Evolutionary conservation across 2,797 vertebrate genomes (phyloP).

Genomic region (Carduelis carduelis): DNA sequence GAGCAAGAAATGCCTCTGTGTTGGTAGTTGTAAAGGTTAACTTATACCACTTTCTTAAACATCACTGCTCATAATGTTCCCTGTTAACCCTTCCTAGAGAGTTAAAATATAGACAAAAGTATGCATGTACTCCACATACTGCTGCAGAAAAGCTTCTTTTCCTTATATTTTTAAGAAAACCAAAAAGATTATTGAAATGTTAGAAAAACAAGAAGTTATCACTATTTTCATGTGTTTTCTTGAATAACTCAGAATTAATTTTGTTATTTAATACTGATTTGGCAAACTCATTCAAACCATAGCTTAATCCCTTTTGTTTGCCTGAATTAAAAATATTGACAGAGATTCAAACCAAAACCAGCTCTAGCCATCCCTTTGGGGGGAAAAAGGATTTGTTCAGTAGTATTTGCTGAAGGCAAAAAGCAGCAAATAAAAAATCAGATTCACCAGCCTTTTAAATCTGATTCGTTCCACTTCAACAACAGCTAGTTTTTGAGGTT

Average conservation of each 20-base stretch:
- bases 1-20: not conserved
- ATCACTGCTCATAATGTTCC: not conserved
- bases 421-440: constrained; percentile 8
- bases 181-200: not conserved
- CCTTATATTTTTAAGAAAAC: constrained; percentile 32
- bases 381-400: not conserved
- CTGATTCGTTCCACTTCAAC: constrained; percentile 8
- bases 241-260: constrained; percentile 28
- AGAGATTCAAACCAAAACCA: constrained; percentile 25
- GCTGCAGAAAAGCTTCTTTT: constrained; percentile 48
- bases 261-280: constrained; percentile 48
- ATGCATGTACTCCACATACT: not conserved
- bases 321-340: constrained; percentile 51
- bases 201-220: constrained; percentile 26
- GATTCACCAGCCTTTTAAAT: not conserved
- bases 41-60: constrained; percentile 37
- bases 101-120: constrained; percentile 51
- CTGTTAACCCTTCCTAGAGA: constrained; percentile 28
- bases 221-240: constrained; percentile 33
- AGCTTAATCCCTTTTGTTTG: constrained; percentile 56
- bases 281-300: constrained; percentile 22
- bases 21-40: constrained; percentile 15
- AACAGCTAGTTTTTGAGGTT: not conserved
- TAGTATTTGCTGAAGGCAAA: constrained; percentile 23
- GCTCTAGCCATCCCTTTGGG: not conserved